phyloP scores from a whole-genome alignment of 1,140 invertebrate species.

The Homarus americanus region DNA sequence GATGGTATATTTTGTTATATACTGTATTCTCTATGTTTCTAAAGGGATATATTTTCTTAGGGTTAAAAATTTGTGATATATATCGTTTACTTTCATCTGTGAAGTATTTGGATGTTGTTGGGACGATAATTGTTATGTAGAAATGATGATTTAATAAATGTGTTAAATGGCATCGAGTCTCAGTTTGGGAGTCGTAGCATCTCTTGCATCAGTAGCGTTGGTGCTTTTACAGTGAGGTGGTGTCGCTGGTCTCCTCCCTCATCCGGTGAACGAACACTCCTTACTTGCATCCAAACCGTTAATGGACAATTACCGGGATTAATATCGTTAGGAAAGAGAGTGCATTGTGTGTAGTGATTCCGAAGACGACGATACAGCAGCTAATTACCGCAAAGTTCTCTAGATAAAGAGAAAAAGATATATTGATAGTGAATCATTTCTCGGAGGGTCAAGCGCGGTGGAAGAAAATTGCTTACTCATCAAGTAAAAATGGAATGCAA shows the following conservation, averaged over 20 bases:
- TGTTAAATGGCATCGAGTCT: constrained; percentile 26
- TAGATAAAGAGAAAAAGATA: neutral
- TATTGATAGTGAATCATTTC: constrained; percentile 31
- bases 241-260: neutral
- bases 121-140: neutral
- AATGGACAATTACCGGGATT: neutral
- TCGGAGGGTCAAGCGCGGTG: neutral
- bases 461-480: constrained; percentile 17
- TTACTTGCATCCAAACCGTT: neutral
- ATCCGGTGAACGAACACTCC: constrained; percentile 2
- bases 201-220: constrained; percentile 66
- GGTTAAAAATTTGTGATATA: no score
- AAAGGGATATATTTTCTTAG: neutral
- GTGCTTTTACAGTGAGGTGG: constrained; percentile 47
- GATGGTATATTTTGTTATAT: neutral
- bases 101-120: neutral
- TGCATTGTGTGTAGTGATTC: neutral
- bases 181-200: constrained; percentile 44
- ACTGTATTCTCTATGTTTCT: neutral
- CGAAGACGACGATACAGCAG: neutral
- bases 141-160: constrained; percentile 8
- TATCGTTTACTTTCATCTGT: neutral
- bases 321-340: neutral
- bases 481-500: constrained; percentile 13
- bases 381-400: neutral